Evolutionary conservation across 2,797 vertebrate species (phyloP), one percentile per base, ranked within the genome.

Genomic region (Heterohyrax brucei): DNA sequence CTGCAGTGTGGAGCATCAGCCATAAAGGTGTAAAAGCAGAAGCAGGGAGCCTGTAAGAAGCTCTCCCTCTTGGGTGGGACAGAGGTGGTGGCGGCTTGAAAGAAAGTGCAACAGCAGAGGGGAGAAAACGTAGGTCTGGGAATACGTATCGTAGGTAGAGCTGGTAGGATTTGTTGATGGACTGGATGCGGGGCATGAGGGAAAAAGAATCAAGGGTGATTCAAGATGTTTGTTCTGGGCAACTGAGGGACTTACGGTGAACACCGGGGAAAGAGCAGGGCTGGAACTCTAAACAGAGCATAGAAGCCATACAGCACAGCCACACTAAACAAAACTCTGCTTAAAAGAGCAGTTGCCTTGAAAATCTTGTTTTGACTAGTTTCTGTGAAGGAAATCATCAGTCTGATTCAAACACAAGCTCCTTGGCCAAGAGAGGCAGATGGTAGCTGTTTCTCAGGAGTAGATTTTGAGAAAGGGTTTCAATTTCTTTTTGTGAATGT

Each of bases 321-420:
- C 61, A 44, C 28, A 82, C 26, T 89, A 89, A 79, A 26, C 21
- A 53, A 78, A 77, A 85, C 22, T 77, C 33, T 82, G 30, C 84
- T 90, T 82, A 97, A 97, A 97, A 95, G 97, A 98, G 95, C 97
- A 98, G 70, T 86, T 96, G 81, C 82, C 75, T 96, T 66, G 61
- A 39, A 73, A 93, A 22, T 14, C 61, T 86, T 97, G 94, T 97
- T 97, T 97, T 97, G 96, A 97, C 93, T 96, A 39, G 44, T 89
- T 87, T 93, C 89, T 73, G 48, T 13, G 66, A 76, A 87, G 26
- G 16, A 93, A 94, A 86, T 76, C 73, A 19, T 59, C 59, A 82
- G 68, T 73, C 77, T 76, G 46, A 95, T 89, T 97, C 90, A 92
- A 93, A 96, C 85, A 97, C 85, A 46, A 44, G 39, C 50, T 96